Evolutionary conservation across 2,797 vertebrate species (phyloP), one percentile per base, ranked within the genome.

Genomic region (Apogon talboti): DNA sequence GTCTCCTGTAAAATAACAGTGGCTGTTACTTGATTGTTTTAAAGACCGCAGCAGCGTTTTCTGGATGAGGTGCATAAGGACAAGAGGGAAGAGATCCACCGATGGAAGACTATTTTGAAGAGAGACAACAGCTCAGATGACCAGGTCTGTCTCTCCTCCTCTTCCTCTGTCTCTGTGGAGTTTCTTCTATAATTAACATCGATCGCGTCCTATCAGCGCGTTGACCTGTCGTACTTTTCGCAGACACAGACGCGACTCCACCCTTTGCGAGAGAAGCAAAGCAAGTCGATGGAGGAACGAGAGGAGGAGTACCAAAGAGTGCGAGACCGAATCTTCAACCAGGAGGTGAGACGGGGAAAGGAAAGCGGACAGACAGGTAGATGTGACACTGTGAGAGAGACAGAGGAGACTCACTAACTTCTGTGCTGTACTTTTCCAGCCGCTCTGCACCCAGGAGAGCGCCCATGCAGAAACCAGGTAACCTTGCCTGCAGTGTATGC

Each of bases 231-330:
- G 82, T 94, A 86, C 85, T 85, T 86, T 77, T 86, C 88, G 89
- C 89, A 92, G 82, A 55, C 87, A 83, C 92, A 97, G 95, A 92
- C 90, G 79, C 94, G 95, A 87, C 90, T 91, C 90, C 93, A 95
- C 90, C 93, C 94, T 74, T 94, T 95, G 88, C 95, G 94, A 88
- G 96, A 96, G 88, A 97, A 92, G 94, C 95, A 95, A 91, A 96
- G 94, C 93, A 96, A 95, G 94, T 98, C 96, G 81, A 93, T 97
- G 94, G 96, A 98, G 93, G 96, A 98, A 94, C 94, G 96, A 93
- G 95, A 97, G 92, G 96, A 98, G 88, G 96, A 98, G 48, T 98
- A 98, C 93, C 95, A 96, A 90, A 95, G 92, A 94, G 96, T 87
- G 84, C 94, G 97, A 92, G 96, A 98, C 75, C 92, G 96, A 91